Evolutionary conservation across 1,140 invertebrate genomes (phyloP).

Genomic region (Ceratina calcarata): DNA sequence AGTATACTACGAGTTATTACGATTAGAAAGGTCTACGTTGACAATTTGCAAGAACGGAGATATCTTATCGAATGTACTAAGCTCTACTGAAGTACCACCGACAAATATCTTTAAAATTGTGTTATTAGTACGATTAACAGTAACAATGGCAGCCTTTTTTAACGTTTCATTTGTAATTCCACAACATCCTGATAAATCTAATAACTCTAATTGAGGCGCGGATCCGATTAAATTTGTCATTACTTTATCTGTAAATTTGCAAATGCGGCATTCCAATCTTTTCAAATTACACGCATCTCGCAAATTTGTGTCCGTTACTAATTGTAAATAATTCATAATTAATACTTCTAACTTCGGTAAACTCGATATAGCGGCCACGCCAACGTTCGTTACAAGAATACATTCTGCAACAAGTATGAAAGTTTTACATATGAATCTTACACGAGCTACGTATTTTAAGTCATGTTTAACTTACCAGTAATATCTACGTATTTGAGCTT

Average conservation of each 20-base stretch:
- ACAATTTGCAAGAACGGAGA: constrained; percentile 71
- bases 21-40: constrained; percentile 59
- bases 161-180: constrained; percentile 57
- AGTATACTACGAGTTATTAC: background rate
- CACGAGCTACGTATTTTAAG: background rate
- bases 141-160: constrained; percentile 56
- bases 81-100: constrained; percentile 52
- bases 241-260: constrained; percentile 57
- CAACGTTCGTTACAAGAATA: constrained; percentile 50
- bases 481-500: constrained; percentile 59
- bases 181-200: constrained; percentile 66
- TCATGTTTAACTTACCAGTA: constrained; percentile 51
- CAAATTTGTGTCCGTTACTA: constrained; percentile 58
- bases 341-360: constrained; percentile 65
- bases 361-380: constrained; percentile 55
- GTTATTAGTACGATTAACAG: constrained; percentile 62
- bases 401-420: constrained; percentile 59
- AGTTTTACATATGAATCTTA: background rate
- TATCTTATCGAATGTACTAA: constrained; percentile 46
- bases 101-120: constrained; percentile 66
- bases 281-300: constrained; percentile 55
- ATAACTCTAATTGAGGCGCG: constrained; percentile 56
- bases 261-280: constrained; percentile 63
- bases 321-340: constrained; percentile 56
- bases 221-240: constrained; percentile 56